Evolutionary conservation across 2,797 vertebrate genomes (phyloP), one percentile per base, ranked within the genome.

Genomic region (Crocidura indochinensis): DNA sequence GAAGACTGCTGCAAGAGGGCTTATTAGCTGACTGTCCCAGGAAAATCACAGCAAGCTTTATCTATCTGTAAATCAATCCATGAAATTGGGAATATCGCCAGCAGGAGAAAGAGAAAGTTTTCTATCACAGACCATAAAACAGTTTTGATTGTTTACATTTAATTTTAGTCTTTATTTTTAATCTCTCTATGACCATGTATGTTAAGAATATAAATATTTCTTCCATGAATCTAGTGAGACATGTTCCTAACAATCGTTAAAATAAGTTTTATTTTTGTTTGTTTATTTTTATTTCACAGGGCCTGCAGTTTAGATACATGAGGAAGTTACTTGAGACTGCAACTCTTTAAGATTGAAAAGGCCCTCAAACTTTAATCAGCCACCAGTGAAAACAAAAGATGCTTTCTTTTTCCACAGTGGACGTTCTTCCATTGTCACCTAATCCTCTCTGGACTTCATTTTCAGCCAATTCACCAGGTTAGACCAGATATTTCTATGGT

Each of bases 11-110:
- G 20, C 26, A 74, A 84, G 17, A 56, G 64, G 38, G 53, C 24
- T 91, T 75, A 92, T 87, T 83, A 85, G 75, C 29, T 73, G 72
- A 87, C n/a, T 88, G 73, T 79, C 87, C 90, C 83, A 92, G 82
- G 71, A 91, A 84, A 89, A 84, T 67, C 49, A 91, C 65, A 51
- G 27, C 84, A 60, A 82, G 74, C 27, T 79, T 67, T 53, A 73
- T 8, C 15, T 75, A 74, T 93, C 87, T 91, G 56, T 49, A 94
- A 91, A 95, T 56, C 75, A 87, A 89, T 47, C 26, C 24, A 14
- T 29, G n/a, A 22, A n/a, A 73, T 24, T 74, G 49, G 72, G 62
- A 94, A 87, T 49, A 60, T 10, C 88, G 38, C 73, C 77, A 79
- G 73, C 22, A 78, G 69, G 26, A 22, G 64, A 26, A 22, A 31